These are phyloP conservation scores for Aphis craccivora DNA, from an alignment of 1,140 invertebrate genomes.

Conservation along the genomic window DNA sequence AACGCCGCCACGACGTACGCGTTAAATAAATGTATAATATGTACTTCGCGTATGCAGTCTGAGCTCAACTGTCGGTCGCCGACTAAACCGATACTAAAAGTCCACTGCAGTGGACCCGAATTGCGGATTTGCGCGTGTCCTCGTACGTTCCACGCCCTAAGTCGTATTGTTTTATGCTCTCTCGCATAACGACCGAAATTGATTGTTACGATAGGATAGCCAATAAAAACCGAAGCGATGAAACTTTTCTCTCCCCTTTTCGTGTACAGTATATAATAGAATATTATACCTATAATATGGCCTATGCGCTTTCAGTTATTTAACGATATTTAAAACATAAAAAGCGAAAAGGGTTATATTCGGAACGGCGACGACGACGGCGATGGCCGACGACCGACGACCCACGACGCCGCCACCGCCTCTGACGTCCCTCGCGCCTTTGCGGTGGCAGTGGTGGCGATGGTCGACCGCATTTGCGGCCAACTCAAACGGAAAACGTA, in stretches of 20 bases:
- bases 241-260: no score
- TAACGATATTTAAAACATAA: neutral
- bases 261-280: no score
- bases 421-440: neutral
- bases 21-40: neutral
- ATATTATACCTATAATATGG: no score
- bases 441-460: neutral
- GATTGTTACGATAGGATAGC: neutral
- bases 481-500: constrained; percentile 25
- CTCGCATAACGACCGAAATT: neutral
- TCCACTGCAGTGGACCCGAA: neutral
- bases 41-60: neutral
- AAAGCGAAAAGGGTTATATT: neutral
- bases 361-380: neutral
- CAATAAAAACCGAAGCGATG: no score
- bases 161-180: neutral
- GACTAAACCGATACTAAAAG: neutral
- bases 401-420: neutral
- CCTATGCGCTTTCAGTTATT: neutral
- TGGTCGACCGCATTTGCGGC: constrained; percentile 32
- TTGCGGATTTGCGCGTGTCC: neutral
- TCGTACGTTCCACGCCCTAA: neutral
- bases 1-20: no score
- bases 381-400: neutral
- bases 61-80: neutral